Evolutionary conservation across 30 jellyfish, hydroid and myxozoan genomes (phyloP), one percentile per base, ranked within the genome.

Genomic region (Aurelia aurita): DNA sequence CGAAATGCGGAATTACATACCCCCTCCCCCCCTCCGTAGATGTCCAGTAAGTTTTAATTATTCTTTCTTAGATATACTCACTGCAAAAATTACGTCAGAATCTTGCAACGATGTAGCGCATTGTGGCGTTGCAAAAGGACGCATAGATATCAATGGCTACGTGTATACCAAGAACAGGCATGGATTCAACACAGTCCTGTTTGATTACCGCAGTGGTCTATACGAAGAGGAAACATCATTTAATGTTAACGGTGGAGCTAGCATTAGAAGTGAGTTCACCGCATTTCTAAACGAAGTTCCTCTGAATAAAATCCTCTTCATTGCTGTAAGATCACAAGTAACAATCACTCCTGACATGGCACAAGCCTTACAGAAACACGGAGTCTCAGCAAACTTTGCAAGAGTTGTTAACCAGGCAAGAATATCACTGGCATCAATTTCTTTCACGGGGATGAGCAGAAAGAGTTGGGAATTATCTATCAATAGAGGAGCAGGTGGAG

Each of bases 121-220:
- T 1, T 55, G 29, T 16, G 29, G 14, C 16, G 9, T 6, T 22
- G 12, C 67, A 8, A 55, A n/a, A 13, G 67, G 29, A 19, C 86
- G 61, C 74, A 46, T 83, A 53, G 45, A n/a, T 2, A 62, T 83
- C 20, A 83, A 83, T 45, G 87, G 93, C 34, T 47, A 57, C 46
- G 85, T 69, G 27, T 46, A 35, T 58, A 58, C 67, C 25, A 14
- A 15, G 23, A 58, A 45, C 49, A 35, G 10, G 6, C 58, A 64
- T 13, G 87, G 93, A 15, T 44, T 83, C 68, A 70, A 83, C 61
- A 47, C 43, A 0, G 74, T 32, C 16, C 46, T 83, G 8, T 83
- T 69, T 43, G 93, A 83, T 45, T 58, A 69, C 44, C 93, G 87
- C 12, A 83, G 93, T 83, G 93, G 84, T 6, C 2, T 71, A 8